phyloP scores from a whole-genome alignment of 2,888 invertebrate species.

The Dilophus febrilis region DNA sequence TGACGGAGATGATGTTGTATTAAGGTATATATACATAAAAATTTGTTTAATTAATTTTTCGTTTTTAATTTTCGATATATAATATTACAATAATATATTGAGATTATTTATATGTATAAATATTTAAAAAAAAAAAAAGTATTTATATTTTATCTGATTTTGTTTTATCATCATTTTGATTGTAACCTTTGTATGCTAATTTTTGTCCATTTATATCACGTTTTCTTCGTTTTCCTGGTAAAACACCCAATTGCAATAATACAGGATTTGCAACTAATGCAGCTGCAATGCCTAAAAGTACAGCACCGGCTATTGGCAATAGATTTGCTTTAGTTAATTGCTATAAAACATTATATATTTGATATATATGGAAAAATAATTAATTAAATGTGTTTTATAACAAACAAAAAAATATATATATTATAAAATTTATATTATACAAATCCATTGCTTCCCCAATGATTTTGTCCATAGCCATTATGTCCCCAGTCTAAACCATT shows the following conservation, averaged over 20 bases:
- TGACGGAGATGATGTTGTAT: slow-evolving; percentile 1
- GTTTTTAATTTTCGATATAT: too few relatives aligned
- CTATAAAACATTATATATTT: slow-evolving; percentile 9
- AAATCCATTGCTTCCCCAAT: slow-evolving; percentile 11
- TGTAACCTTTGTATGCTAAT: slow-evolving; percentile 4
- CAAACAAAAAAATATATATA: background rate
- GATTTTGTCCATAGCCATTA: slow-evolving; percentile 12
- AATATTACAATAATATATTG: too few relatives aligned
- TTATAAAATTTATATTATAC: background rate
- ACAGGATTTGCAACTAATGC: slow-evolving; percentile 62
- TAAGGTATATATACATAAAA: slow-evolving; percentile 4
- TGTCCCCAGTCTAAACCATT: slow-evolving; percentile 7
- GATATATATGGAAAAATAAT: background rate
- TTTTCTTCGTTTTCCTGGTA: slow-evolving; percentile 33
- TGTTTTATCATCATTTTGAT: background rate
- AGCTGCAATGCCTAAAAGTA: slow-evolving; percentile 65
- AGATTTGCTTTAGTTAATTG: slow-evolving; percentile 38
- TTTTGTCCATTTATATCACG: slow-evolving; percentile 2
- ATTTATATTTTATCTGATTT: too few relatives aligned
- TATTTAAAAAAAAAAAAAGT: too few relatives aligned
- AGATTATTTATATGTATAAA: too few relatives aligned
- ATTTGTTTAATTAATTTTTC: too few relatives aligned
- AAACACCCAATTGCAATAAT: slow-evolving; percentile 57
- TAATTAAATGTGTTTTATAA: background rate
- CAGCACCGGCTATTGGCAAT: slow-evolving; percentile 61